Evolutionary conservation across 1,140 invertebrate species (phyloP).

Genomic region (Cheumatopsyche charites): DNA sequence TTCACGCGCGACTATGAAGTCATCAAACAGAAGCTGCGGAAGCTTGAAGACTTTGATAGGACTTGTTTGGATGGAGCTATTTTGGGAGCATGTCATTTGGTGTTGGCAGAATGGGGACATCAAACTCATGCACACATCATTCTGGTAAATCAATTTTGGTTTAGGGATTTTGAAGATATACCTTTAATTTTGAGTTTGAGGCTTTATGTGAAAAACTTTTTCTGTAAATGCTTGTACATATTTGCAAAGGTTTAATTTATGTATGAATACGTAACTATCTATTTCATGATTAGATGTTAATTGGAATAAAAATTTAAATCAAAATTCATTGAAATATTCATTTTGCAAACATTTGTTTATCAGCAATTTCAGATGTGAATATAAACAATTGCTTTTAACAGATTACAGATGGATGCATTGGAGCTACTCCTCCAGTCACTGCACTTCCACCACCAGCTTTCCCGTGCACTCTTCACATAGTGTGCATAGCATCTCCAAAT

Average conservation of each 20-base stretch:
- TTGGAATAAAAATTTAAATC: too few species aligned
- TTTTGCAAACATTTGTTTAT: too few species aligned
- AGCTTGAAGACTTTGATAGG: conserved; percentile 82
- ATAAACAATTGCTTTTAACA: conserved; percentile 11
- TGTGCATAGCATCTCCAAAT: conserved; percentile 39
- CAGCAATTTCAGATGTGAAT: too few species aligned
- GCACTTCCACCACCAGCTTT: conserved; percentile 29
- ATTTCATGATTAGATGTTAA: too few species aligned
- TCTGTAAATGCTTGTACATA: too few species aligned
- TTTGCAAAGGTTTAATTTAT: too few species aligned
- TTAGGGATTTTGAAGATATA: too few species aligned
- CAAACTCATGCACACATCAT: conserved; percentile 74
- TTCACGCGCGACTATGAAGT: conserved; percentile 86
- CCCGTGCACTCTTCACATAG: conserved; percentile 40
- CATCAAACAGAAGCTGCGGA: conserved; percentile 74
- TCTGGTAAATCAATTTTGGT: conserved; percentile 57
- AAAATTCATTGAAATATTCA: too few species aligned
- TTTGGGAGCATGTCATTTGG: conserved; percentile 73
- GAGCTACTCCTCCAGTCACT: neutral
- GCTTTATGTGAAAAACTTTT: too few species aligned
- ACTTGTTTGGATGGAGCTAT: conserved; percentile 81
- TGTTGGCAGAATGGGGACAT: conserved; percentile 85
- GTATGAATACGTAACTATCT: too few species aligned
- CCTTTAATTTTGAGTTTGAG: neutral
- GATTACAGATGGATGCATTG: conserved; percentile 43